phyloP scores from a whole-genome alignment of 2,113 vertebrate genomes.

The Lepisosteus oculatus region DNA sequence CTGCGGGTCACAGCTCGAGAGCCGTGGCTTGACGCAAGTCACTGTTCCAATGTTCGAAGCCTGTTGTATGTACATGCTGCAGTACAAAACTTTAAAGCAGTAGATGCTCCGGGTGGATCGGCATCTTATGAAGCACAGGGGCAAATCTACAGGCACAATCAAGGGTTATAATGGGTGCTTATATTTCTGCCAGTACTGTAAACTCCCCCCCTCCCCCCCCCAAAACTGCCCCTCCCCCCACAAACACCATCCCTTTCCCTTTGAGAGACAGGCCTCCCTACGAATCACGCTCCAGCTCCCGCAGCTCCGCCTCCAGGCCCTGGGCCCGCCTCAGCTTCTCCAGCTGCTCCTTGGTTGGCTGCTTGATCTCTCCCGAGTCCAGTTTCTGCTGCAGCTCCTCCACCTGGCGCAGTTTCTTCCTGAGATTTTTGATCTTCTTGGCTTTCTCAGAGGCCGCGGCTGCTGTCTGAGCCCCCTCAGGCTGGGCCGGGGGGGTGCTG shows the following conservation, averaged over 20 bases:
- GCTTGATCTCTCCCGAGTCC: slow-evolving; percentile 78
- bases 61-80: no score
- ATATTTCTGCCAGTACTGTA: slow-evolving; percentile 19
- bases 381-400: slow-evolving; percentile 86
- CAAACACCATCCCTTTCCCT: slow-evolving; percentile 1
- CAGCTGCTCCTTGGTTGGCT: slow-evolving; percentile 81
- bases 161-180: not conserved
- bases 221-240: not conserved
- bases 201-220: slow-evolving; percentile 2
- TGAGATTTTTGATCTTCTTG: slow-evolving; percentile 85
- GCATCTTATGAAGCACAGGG: no score
- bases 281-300: slow-evolving; percentile 70
- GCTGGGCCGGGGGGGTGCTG: not conserved
- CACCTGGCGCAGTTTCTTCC: slow-evolving; percentile 89
- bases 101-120: no score
- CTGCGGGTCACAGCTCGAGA: no score
- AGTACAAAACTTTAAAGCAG: no score
- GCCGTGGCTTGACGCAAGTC: no score
- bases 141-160: no score
- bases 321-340: slow-evolving; percentile 80
- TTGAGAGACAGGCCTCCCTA: slow-evolving; percentile 40
- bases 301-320: slow-evolving; percentile 72
- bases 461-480: slow-evolving; percentile 25
- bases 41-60: no score
- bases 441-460: slow-evolving; percentile 59